Evolutionary conservation across 2,888 invertebrate species (phyloP).

Genomic region (Caenorhabditis sp.): DNA sequence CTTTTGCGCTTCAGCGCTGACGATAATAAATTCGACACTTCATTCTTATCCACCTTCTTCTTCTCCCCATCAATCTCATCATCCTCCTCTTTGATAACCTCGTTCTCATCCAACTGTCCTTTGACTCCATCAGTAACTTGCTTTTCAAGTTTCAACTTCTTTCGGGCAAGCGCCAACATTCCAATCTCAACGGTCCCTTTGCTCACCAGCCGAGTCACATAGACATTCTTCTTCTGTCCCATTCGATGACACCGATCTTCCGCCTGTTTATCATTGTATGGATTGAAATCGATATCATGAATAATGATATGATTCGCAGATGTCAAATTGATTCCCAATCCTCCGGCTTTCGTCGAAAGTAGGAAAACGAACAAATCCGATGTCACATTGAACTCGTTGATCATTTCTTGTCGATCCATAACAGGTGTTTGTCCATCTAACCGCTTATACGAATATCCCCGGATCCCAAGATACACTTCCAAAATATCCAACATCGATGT

Average conservation of each 20-base stretch:
- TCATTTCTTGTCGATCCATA: conserved; percentile 85
- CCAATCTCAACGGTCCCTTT: conserved; percentile 78
- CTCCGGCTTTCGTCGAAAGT: conserved; percentile 80
- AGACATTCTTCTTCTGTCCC: conserved; percentile 75
- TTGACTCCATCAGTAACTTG: conserved; percentile 78
- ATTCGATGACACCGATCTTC: conserved; percentile 78
- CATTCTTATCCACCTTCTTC: conserved; percentile 24
- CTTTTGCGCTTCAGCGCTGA: conserved; percentile 29
- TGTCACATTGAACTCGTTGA: conserved; percentile 84
- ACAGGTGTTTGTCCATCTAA: conserved; percentile 91
- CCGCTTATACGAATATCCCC: conserved; percentile 81
- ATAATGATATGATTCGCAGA: conserved; percentile 93
- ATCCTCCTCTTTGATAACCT: conserved; percentile 32
- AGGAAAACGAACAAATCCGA: conserved; percentile 56
- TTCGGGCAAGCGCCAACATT: conserved; percentile 87
- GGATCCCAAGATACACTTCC: conserved; percentile 84
- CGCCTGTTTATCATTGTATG: conserved; percentile 95
- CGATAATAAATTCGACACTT: conserved; percentile 36
- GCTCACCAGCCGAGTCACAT: conserved; percentile 84
- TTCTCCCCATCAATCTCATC: conserved; percentile 28
- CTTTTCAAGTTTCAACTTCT: conserved; percentile 88
- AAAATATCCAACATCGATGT: conserved; percentile 91
- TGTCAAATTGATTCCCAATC: conserved; percentile 91
- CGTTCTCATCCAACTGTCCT: conserved; percentile 45
- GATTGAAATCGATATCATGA: conserved; percentile 97